Evolutionary conservation across 2,888 invertebrate genomes (phyloP), one percentile per base, ranked within the genome.

Genomic region (Cataglyphis livida): DNA sequence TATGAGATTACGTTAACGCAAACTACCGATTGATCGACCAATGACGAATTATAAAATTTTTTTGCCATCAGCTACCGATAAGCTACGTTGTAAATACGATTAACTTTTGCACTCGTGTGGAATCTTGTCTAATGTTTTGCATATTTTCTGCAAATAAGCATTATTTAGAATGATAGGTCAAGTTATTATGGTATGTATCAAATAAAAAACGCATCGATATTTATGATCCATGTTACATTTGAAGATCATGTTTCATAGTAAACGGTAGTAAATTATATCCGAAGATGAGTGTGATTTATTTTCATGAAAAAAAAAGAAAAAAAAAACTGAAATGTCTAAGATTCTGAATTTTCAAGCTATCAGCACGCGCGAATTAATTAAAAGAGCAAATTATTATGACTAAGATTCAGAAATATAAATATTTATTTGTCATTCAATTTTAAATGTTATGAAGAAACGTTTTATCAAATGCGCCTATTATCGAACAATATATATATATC

Each of bases 91-190:
- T 18, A 78, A 78, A 21, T 57, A 71, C 3, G 54, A 35, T 35
- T 71, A 59, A 78, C 44, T 78, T 71, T 44, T 70, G 54, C 28
- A 25, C 32, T 21, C 59, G n/a, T 51, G 32, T 68, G 18, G 21
- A 25, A 48, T 78, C 57, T 71, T n/a, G 9, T 65, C 12, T n/a
- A 32, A 18, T 38, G 25, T 66, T 78, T 70, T 54, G 38, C 76
- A 51, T 18, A 28, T 35, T 66, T n/a, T 66, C 10, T 32, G 51
- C 44, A 32, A 78, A 59, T 57, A 59, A 57, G 7, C 59, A 28
- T 41, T 35, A 70, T 68, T 15, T 54, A 28, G 61, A 44, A 7
- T 73, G 12, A 18, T 59, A 41, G 54, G 10, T 18, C 10, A 61
- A 5, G n/a, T 59, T 41, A 25, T 59, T 41, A 25, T 2, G 18